These are phyloP conservation scores for Sebastes oblongus DNA, from an alignment of 2,797 vertebrate genomes.

Conservation along the genomic window DNA sequence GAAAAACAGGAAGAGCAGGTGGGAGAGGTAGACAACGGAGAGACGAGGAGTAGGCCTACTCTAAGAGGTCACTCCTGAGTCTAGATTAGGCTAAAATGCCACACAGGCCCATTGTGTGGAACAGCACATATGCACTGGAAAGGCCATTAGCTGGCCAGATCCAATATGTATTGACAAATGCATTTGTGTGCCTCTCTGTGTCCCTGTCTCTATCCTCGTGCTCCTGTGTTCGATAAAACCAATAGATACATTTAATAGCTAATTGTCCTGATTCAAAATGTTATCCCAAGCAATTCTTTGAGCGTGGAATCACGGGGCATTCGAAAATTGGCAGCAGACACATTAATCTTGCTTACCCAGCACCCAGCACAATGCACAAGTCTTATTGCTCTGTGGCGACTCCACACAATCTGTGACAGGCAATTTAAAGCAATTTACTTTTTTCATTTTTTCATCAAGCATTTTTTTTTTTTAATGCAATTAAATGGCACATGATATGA, in stretches of 20 bases:
- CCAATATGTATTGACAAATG: slow-evolving; percentile 71
- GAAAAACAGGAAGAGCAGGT: slow-evolving; percentile 12
- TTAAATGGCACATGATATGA: slow-evolving; percentile 75
- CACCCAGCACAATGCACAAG: slow-evolving; percentile 37
- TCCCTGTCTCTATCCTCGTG: slow-evolving; percentile 50
- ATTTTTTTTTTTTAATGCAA: slow-evolving; percentile 64
- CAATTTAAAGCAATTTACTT: slow-evolving; percentile 81
- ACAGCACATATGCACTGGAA: slow-evolving; percentile 36
- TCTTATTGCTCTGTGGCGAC: slow-evolving; percentile 56
- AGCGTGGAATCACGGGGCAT: slow-evolving; percentile 47
- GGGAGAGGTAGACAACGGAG: neutral
- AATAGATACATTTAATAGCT: slow-evolving; percentile 77
- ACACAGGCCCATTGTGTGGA: slow-evolving; percentile 16
- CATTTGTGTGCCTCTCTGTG: slow-evolving; percentile 56
- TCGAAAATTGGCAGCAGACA: slow-evolving; percentile 61
- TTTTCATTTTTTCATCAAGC: slow-evolving; percentile 74
- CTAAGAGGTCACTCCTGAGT: slow-evolving; percentile 20
- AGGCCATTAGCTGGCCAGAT: slow-evolving; percentile 67
- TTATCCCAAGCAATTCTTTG: slow-evolving; percentile 65
- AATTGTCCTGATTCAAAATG: slow-evolving; percentile 74
- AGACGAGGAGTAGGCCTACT: neutral
- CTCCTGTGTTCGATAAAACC: slow-evolving; percentile 58
- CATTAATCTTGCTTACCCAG: slow-evolving; percentile 76
- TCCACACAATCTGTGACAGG: slow-evolving; percentile 74
- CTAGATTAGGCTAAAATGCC: slow-evolving; percentile 56